phyloP scores from a whole-genome alignment of 1,140 invertebrate genomes.

The Heliconius hermathena region DNA sequence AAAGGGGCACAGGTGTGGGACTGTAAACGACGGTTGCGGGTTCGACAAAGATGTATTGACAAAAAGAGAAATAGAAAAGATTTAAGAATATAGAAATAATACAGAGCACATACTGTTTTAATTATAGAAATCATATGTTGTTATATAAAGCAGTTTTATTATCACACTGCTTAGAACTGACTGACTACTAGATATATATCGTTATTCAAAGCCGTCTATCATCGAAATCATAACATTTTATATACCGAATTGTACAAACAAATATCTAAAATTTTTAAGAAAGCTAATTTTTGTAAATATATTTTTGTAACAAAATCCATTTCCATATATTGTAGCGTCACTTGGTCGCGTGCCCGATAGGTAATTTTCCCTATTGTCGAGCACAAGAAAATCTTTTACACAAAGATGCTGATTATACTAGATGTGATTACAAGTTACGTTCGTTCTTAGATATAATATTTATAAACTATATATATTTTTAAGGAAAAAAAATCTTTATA shows the following conservation, averaged over 20 bases:
- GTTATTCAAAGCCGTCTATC: no score
- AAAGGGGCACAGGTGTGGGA: no score
- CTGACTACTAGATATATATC: no score
- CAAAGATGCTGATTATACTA: constrained; percentile 35
- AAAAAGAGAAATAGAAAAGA: no score
- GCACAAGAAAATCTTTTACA: constrained; percentile 61
- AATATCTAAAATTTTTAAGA: background rate
- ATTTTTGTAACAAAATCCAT: background rate
- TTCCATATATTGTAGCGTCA: constrained; percentile 14
- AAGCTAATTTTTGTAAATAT: background rate
- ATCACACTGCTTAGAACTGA: no score
- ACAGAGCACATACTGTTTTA: no score
- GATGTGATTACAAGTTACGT: constrained; percentile 14
- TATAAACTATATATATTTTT: background rate
- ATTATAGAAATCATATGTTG: no score
- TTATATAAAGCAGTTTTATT: no score
- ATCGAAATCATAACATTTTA: no score
- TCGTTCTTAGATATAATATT: background rate
- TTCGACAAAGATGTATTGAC: background rate
- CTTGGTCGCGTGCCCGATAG: constrained; percentile 60
- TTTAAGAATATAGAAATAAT: no score
- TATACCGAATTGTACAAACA: no score
- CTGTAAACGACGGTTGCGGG: background rate
- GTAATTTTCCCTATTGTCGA: constrained; percentile 74
- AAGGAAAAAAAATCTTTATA: background rate